Conservation (phyloP, 2,888 invertebrate genomes). For the Falcaria lacertinaria region DNA sequence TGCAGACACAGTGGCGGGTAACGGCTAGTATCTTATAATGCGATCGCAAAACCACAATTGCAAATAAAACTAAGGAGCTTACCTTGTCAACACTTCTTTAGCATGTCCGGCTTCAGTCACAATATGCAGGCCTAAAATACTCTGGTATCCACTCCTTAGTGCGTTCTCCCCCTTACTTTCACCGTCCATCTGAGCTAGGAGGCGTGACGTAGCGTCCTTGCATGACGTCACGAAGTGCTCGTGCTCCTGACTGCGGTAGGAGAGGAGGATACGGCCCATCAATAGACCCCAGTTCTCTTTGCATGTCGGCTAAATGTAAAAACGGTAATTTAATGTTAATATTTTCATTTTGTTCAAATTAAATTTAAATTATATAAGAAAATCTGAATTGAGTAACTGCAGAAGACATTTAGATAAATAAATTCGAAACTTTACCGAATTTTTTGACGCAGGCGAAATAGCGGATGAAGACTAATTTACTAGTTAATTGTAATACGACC, state of each 20-base stretch:
- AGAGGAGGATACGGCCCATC: slow-evolving; percentile 84
- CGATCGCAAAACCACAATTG: too few relatives aligned
- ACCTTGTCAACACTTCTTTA: slow-evolving; percentile 57
- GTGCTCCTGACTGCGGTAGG: slow-evolving; percentile 69
- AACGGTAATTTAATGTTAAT: not conserved
- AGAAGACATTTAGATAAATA: too few relatives aligned
- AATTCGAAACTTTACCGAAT: too few relatives aligned
- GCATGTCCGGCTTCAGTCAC: slow-evolving; percentile 61
- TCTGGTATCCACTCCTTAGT: slow-evolving; percentile 64
- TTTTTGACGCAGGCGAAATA: too few relatives aligned
- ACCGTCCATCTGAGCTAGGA: slow-evolving; percentile 58
- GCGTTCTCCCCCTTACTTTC: slow-evolving; percentile 65
- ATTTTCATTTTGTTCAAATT: too few relatives aligned
- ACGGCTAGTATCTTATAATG: too few relatives aligned
- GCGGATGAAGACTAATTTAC: too few relatives aligned
- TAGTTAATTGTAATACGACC: too few relatives aligned
- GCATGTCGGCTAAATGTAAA: slow-evolving; percentile 49
- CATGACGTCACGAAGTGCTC: slow-evolving; percentile 55
- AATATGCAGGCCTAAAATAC: slow-evolving; percentile 66
- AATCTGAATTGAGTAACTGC: too few relatives aligned
- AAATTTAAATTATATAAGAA: too few relatives aligned
- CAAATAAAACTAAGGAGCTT: slow-evolving; percentile 7
- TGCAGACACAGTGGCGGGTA: too few relatives aligned
- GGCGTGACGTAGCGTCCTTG: slow-evolving; percentile 48
- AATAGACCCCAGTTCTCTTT: slow-evolving; percentile 86